Evolutionary conservation across 2,888 invertebrate genomes (phyloP), one percentile per base, ranked within the genome.

Genomic region (Lasioglossum figueresi): DNA sequence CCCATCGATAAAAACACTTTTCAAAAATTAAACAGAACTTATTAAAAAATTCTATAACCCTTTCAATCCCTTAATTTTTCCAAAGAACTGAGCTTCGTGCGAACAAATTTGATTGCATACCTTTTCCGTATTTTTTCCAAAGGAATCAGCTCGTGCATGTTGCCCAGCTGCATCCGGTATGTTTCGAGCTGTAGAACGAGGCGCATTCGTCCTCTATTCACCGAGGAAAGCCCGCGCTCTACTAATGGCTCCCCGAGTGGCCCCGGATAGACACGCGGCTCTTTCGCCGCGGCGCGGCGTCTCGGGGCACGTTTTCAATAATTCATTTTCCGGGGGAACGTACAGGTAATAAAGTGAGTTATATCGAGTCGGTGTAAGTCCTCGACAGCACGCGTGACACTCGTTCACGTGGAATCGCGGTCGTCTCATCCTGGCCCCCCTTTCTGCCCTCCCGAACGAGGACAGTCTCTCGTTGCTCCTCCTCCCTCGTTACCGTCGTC

Each of bases 291-390:
- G 75, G 59, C 76, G 75, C n/a, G n/a, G 72, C 70, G 76, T 83
- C 73, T 76, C 70, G 31, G 45, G 27, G 73, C 81, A 78, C 89
- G 88, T 89, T 85, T 91, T 88, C 88, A 88, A 90, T 90, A 88
- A 87, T 88, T 86, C 82, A 84, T 83, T 83, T 85, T 81, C 82
- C 85, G 52, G 68, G 48, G 14, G 43, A 37, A 81, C 80, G 72
- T 88, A 85, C 79, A 76, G 82, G 81, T 85, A 85, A 89, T 87
- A 89, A 87, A 87, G 80, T 85, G 88, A 88, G 78, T 89, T 86
- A 82, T 85, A 86, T 78, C 79, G 88, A 84, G 81, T 78, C 63
- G 85, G 78, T 80, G 85, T 82, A 85, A 90, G 87, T 86, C 80
- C 56, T 40, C 79, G 82, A 88, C 88, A 85, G 86, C 76, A 84